Evolutionary conservation across 2,113 vertebrate genomes (phyloP).

Genomic region (Lasiurus borealis): DNA sequence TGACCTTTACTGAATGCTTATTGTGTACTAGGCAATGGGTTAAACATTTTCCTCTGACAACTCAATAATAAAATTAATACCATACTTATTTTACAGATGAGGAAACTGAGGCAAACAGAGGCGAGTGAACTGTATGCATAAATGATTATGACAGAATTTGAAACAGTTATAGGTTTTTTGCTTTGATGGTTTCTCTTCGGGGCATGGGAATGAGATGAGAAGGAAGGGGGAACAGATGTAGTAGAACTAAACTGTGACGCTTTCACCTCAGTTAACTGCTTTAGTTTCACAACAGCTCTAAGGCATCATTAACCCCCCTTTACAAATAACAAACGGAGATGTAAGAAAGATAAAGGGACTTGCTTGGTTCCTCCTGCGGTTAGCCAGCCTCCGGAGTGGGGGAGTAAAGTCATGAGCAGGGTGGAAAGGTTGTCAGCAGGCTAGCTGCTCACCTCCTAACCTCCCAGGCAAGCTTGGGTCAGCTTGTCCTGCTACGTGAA

Average conservation of each 20-base stretch:
- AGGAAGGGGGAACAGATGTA: neutral
- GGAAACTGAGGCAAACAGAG: neutral
- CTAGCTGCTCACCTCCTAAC: neutral
- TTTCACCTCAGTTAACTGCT: neutral
- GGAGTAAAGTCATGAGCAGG: neutral
- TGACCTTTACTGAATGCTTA: neutral
- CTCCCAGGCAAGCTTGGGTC: neutral
- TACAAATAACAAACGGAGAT: neutral
- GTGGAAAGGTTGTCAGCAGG: neutral
- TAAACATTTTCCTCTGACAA: constrained; percentile 44
- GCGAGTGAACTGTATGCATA: neutral
- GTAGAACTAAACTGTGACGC: neutral
- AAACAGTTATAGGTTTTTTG: constrained; percentile 6
- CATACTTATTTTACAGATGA: neutral
- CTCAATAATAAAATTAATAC: neutral
- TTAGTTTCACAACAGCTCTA: neutral
- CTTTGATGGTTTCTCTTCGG: neutral
- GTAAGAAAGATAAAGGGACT: neutral
- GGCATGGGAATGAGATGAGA: neutral
- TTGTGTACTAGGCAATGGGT: neutral
- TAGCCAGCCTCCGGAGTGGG: neutral
- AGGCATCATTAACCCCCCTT: neutral
- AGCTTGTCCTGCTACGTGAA: neutral
- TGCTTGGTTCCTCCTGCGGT: neutral
- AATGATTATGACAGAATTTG: neutral